Conservation (phyloP, 2,888 invertebrate species). For the Metallyticus violacea region DNA sequence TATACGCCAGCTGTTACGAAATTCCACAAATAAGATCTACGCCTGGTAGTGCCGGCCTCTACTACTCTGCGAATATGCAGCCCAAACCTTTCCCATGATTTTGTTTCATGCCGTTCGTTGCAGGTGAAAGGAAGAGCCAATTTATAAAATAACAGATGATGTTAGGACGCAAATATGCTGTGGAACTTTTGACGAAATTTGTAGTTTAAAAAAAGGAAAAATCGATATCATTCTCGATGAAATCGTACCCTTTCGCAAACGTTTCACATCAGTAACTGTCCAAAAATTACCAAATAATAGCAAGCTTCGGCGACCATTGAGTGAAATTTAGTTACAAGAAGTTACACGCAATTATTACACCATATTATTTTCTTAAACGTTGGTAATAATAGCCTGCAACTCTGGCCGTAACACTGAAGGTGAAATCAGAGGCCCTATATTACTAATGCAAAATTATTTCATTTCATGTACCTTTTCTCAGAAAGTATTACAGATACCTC, state of each 20-base stretch:
- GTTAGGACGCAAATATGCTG: background rate
- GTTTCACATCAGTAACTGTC: background rate
- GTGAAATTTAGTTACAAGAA: too few species aligned
- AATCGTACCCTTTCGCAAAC: background rate
- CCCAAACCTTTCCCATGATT: background rate
- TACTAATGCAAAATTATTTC: too few species aligned
- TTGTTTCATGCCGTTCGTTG: background rate
- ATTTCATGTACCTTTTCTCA: too few species aligned
- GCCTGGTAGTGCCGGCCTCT: background rate
- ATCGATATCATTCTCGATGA: background rate
- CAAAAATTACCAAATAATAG: background rate
- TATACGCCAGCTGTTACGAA: background rate
- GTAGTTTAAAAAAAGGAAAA: too few species aligned
- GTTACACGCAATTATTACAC: too few species aligned
- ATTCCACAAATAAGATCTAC: background rate
- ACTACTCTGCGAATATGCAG: background rate
- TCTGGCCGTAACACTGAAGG: too few species aligned
- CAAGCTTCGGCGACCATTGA: background rate
- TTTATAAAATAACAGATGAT: too few species aligned
- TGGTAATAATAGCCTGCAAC: too few species aligned
- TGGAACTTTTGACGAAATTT: background rate
- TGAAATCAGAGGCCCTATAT: too few species aligned
- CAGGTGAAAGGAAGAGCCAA: background rate
- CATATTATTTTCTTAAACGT: too few species aligned
- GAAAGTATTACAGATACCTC: too few species aligned